Evolutionary conservation across 2,113 vertebrate species (phyloP), one percentile per base, ranked within the genome.

Genomic region (Meleagris gallopavo): DNA sequence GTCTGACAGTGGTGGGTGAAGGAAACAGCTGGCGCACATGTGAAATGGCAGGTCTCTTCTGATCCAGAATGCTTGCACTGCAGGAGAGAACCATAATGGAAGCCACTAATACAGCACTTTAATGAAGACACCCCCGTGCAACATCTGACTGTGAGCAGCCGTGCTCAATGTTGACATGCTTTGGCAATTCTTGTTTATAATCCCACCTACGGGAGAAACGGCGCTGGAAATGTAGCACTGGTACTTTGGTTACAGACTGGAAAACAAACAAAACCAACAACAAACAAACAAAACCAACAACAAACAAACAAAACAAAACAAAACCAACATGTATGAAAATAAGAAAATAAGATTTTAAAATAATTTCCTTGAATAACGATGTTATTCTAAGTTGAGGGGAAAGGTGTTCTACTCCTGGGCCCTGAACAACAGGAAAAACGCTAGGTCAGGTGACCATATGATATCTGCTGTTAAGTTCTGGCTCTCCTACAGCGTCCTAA

Each of bases 11-110:
- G 74, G 93, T 88, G 86, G 93, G 80, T 92, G 83, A 86, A 90
- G 72, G 72, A 55, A 91, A 55, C 93, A 95, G 89, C 96, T 96
- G 93, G 87, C 89, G 46, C 3, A 2, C 78, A 76, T 78, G 80
- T 80, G 93, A 95, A 88, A 76, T 34, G 54, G 76, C 83, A 94
- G 70, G 57, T 45, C 61, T 92, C 70, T 66, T 94, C 92, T 95
- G 88, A 95, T 94, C 79, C 94, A 94, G 76, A 93, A 88, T 73
- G 85, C 86, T 72, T 71, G 65, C 93, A 86, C 92, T 1, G 2
- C 80, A 46, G 90, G 94, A 94, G 27, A 92, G 72, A 79, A 67
- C 48, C 69, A 45, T 78, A 93, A 94, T 75, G 65, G 72, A 50
- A 93, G 57, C 61, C 79, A 25, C 84, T 95, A 86, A 95, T 71